Evolutionary conservation across 2,797 vertebrate genomes (phyloP).

Genomic region (Anabacerthia variegaticeps): DNA sequence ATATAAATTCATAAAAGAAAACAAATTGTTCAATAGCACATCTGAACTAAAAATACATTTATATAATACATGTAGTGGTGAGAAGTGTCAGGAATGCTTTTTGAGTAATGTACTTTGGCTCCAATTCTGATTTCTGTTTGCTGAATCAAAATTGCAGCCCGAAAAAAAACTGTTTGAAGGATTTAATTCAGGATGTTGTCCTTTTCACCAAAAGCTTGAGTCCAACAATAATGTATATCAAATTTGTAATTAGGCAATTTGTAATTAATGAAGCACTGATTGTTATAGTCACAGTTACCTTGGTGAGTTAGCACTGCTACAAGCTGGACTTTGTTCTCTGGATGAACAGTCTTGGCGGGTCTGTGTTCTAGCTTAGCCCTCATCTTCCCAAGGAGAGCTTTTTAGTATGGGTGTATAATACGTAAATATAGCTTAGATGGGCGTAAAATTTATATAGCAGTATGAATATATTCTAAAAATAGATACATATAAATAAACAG

Average conservation of each 20-base stretch:
- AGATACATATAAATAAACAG: background rate
- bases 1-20: background rate
- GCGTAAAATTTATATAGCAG: background rate
- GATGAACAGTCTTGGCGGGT: background rate
- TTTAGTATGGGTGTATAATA: background rate
- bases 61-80: background rate
- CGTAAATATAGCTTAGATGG: background rate
- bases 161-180: background rate
- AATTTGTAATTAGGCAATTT: background rate
- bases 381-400: background rate
- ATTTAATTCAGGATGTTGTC: background rate
- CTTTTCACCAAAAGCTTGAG: background rate
- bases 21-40: background rate
- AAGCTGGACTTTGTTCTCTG: background rate
- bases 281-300: background rate
- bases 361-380: background rate
- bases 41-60: background rate
- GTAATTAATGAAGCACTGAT: background rate
- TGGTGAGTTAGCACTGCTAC: background rate
- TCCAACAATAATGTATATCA: background rate
- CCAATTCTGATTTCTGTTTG: background rate
- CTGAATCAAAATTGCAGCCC: background rate
- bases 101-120: background rate
- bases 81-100: background rate
- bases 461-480: background rate